A percentile compares a stretch with the other conserved stretches of the same genome.
These are phyloP conservation scores for Drosophila cognata DNA, from an alignment of 2,888 invertebrate genomes.

Conservation along the genomic window DNA sequence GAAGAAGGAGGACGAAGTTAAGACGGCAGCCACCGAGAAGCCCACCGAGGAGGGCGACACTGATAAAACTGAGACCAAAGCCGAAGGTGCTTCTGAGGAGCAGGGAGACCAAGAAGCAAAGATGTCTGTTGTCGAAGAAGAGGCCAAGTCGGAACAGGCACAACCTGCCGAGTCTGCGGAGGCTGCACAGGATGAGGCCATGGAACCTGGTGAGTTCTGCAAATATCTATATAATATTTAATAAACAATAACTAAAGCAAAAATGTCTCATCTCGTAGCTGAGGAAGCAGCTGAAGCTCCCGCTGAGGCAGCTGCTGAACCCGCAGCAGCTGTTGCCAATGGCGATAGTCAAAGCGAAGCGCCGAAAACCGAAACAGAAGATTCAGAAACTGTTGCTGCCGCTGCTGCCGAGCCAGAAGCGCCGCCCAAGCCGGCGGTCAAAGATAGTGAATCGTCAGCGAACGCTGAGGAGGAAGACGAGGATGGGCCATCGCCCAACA, in stretches of 20 bases:
- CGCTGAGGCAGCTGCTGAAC: conserved; percentile 22
- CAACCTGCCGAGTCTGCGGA: conserved; percentile 52
- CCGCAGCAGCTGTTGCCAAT: conserved; percentile 45
- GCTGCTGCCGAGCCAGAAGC: conserved; percentile 15
- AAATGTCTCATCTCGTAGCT: conserved; percentile 25
- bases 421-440: conserved; percentile 36
- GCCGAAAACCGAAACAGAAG: conserved; percentile 25
- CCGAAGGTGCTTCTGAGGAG: conserved; percentile 9
- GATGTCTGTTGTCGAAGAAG: conserved; percentile 28
- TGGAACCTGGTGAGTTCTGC: conserved; percentile 43
- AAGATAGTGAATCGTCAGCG: conserved; percentile 36
- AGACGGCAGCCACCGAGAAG: conserved; percentile 39
- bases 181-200: conserved; percentile 36
- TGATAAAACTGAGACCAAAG: conserved; percentile 10
- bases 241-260: not conserved
- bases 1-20: conserved; percentile 64
- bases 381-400: conserved; percentile 7
- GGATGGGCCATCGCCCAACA: conserved; percentile 73
- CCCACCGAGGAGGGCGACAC: conserved; percentile 40
- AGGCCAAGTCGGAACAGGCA: conserved; percentile 38
- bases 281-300: conserved; percentile 39
- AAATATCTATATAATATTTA: not conserved
- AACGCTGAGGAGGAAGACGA: conserved; percentile 63
- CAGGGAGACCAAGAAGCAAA: conserved; percentile 59
- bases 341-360: conserved; percentile 42